phyloP scores from a whole-genome alignment of 1,140 invertebrate genomes.

The Sweltsa coloradensis region DNA sequence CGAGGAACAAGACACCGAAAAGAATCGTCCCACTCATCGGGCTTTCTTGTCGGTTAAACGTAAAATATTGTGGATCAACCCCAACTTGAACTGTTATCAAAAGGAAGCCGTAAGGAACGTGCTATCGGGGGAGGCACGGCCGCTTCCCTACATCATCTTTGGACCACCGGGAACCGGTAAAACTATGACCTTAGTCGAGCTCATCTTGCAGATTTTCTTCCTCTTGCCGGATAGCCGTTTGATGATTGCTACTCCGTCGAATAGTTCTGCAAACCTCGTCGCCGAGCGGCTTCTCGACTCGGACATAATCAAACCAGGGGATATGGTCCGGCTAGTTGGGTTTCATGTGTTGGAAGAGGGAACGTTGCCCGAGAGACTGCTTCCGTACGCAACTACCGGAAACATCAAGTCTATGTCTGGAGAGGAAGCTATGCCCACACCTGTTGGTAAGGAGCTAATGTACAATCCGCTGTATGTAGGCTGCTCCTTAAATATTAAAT shows the following conservation, averaged over 20 bases:
- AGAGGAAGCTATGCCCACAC: neutral
- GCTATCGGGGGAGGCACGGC: constrained; percentile 51
- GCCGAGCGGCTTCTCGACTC: constrained; percentile 48
- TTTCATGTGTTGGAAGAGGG: constrained; percentile 43
- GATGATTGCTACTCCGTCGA: constrained; percentile 75
- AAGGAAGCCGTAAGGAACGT: constrained; percentile 68
- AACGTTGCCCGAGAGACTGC: constrained; percentile 43
- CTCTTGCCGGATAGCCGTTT: constrained; percentile 49
- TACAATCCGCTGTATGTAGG: too few relatives aligned
- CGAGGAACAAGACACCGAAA: too few relatives aligned
- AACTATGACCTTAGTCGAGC: constrained; percentile 81
- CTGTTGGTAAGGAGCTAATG: neutral
- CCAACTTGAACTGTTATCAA: constrained; percentile 62
- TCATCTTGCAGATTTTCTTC: constrained; percentile 63
- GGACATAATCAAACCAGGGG: constrained; percentile 39
- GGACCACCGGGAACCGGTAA: constrained; percentile 97
- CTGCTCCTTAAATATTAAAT: too few relatives aligned
- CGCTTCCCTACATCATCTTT: constrained; percentile 80
- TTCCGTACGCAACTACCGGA: constrained; percentile 54
- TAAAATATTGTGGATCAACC: constrained; percentile 56
- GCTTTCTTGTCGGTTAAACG: too few relatives aligned
- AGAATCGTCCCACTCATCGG: too few relatives aligned
- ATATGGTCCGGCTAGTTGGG: constrained; percentile 57
- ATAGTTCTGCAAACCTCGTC: constrained; percentile 75
- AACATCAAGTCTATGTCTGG: constrained; percentile 30